phyloP scores from a whole-genome alignment of 2,888 invertebrate species.

The Pediacus dermestoides region DNA sequence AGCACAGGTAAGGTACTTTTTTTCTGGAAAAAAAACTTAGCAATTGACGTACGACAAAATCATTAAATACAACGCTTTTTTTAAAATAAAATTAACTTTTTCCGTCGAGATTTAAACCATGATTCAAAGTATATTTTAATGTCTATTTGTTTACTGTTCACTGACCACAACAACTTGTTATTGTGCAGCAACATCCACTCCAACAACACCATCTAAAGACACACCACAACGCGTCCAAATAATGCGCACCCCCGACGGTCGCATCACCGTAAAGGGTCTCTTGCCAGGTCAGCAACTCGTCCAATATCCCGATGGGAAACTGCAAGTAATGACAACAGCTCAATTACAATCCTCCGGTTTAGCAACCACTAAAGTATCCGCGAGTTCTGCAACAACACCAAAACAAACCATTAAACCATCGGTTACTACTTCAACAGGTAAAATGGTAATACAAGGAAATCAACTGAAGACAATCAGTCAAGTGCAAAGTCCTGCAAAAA shows the following conservation, averaged over 20 bases:
- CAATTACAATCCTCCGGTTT: conserved; percentile 52
- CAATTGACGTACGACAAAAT: too few species aligned
- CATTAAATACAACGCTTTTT: too few species aligned
- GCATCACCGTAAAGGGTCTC: conserved; percentile 85
- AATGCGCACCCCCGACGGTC: conserved; percentile 84
- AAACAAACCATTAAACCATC: conserved; percentile 18
- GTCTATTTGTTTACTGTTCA: too few species aligned
- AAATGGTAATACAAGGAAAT: conserved; percentile 5
- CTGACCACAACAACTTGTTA: conserved; percentile 12
- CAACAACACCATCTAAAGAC: conserved; percentile 35
- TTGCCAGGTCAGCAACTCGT: conserved; percentile 90
- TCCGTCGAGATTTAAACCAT: too few species aligned
- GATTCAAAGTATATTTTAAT: too few species aligned
- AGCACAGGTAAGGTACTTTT: too few species aligned
- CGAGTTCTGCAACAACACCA: conserved; percentile 17
- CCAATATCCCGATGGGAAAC: conserved; percentile 89
- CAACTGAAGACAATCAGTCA: conserved; percentile 11
- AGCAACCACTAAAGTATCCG: conserved; percentile 29
- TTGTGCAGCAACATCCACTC: conserved; percentile 19
- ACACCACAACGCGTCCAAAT: conserved; percentile 82
- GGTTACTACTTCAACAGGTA: conserved; percentile 10
- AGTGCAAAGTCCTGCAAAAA: conserved; percentile 24
- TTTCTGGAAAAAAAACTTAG: too few species aligned
- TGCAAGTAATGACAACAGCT: conserved; percentile 75
- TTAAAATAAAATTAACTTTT: too few species aligned